A percentile compares a stretch with the other conserved stretches of the same genome.
phyloP scores from a whole-genome alignment of 2,113 vertebrate species.

The Tichodroma muraria region DNA sequence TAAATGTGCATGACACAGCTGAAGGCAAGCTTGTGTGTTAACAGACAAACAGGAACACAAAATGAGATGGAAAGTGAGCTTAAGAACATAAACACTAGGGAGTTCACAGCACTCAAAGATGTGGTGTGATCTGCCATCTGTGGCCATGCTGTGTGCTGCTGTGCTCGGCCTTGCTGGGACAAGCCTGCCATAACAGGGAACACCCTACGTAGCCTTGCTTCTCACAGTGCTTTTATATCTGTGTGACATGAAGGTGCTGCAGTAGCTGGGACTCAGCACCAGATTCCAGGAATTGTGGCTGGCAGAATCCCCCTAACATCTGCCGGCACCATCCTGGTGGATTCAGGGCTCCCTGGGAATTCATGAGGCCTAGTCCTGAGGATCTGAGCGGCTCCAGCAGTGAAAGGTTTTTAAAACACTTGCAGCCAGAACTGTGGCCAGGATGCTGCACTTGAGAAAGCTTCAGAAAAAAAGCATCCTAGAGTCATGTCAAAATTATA shows the following conservation, averaged over 20 bases:
- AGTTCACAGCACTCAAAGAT: not conserved
- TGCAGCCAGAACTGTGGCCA: not conserved
- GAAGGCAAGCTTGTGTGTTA: not conserved
- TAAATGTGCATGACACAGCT: not conserved
- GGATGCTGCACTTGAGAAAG: not conserved
- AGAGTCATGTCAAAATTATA: not conserved
- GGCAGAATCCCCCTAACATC: not conserved
- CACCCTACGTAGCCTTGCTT: not conserved
- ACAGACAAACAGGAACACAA: not conserved
- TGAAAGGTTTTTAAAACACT: not conserved
- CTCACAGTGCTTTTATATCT: not conserved
- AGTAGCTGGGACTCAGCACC: not conserved
- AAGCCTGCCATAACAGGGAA: not conserved
- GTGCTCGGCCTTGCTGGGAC: not conserved
- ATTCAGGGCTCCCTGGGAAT: not conserved
- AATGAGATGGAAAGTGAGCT: not conserved
- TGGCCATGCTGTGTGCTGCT: not conserved
- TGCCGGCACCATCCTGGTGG: not conserved
- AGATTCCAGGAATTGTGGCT: not conserved
- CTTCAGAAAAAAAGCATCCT: accelerated
- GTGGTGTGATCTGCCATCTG: not conserved
- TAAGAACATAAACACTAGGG: not conserved
- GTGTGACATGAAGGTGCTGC: not conserved
- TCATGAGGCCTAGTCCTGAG: accelerated
- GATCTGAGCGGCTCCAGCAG: not conserved